Base-by-base conservation (phyloP, 1,140 invertebrate genomes). In the Portunus trituberculatus region DNA sequence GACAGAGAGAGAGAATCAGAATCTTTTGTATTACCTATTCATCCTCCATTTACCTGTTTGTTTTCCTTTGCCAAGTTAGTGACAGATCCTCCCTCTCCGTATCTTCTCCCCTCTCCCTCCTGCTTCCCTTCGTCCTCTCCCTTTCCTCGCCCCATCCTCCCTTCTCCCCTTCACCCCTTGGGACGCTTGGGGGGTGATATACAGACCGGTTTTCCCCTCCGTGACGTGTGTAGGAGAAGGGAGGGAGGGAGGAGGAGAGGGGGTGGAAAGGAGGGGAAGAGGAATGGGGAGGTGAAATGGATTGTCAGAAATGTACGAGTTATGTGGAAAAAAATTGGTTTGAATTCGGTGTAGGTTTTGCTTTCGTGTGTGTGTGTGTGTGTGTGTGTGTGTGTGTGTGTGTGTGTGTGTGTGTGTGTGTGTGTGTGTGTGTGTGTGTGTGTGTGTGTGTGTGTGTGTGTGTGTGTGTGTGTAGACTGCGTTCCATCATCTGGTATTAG, bases 361-460 rank as follows among this genome's bases (percentile, higher is more conserved):
- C n/a, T 12, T 76, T 25, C 20, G 67, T 76, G 67, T 76, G 67
- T 76, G 67, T n/a, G 67, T 76, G 67, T 76, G 67, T 76, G 67
- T 76, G 67, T 76, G 67, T 76, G 67, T 76, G 67, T 76, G 67
- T 76, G 67, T 76, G 67, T 76, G 67, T 76, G 67, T 76, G 67
- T 76, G 67, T 76, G 67, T 76, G 67, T 76, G 67, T 76, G 67
- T 76, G 7, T 76, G 59, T 76, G 48, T 52, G 48, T 76, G 59
- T 76, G 59, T 76, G 59, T 76, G 59, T 76, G 7, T 76, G 59
- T 76, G 59, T 76, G 59, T 76, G 59, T 25, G 59, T 76, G 59
- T 25, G 59, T 76, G 59, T 76, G 59, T 76, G 59, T 76, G 59
- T 76, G 59, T 76, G 59, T 76, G 59, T 76, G 59, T 76, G 59